A percentile compares a stretch with the other conserved stretches of the same genome.
phyloP scores from a whole-genome alignment of 1,140 invertebrate species.

The Lepidurus couesii region DNA sequence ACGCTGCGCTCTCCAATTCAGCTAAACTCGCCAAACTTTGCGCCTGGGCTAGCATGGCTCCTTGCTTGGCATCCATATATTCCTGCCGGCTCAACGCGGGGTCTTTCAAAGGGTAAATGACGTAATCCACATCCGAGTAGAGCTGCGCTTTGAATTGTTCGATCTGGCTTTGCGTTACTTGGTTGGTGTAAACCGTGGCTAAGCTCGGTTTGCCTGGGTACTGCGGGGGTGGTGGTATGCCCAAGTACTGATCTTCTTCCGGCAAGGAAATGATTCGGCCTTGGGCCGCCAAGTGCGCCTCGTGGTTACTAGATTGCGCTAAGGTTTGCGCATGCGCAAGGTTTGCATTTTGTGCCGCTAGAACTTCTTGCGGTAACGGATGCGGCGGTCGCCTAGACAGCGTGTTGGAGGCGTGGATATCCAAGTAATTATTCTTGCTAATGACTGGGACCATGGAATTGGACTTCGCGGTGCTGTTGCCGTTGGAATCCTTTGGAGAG shows the following conservation, averaged over 20 bases:
- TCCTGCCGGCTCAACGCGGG: constrained; percentile 80
- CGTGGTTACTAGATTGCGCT: constrained; percentile 40
- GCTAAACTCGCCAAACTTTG: constrained; percentile 44
- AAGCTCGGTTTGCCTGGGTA: constrained; percentile 47
- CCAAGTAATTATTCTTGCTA: constrained; percentile 60
- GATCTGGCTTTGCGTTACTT: constrained; percentile 67
- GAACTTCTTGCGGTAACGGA: constrained; percentile 34
- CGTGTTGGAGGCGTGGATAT: constrained; percentile 54
- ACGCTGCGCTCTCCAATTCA: constrained; percentile 44
- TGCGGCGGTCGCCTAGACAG: constrained; percentile 40
- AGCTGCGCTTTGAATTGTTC: constrained; percentile 78
- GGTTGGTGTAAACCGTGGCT: constrained; percentile 55
- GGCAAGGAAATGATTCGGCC: constrained; percentile 24
- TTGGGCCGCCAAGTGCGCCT: constrained; percentile 23
- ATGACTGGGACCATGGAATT: constrained; percentile 47
- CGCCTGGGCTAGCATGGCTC: constrained; percentile 45
- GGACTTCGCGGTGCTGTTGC: not conserved
- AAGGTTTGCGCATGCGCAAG: constrained; percentile 40
- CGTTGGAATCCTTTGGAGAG: not conserved
- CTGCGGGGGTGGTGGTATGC: constrained; percentile 47
- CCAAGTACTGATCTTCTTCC: constrained; percentile 32
- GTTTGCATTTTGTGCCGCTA: constrained; percentile 11
- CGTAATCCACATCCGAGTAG: constrained; percentile 82
- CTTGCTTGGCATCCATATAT: constrained; percentile 77
- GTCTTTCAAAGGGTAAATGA: constrained; percentile 81